Evolutionary conservation across 2,888 invertebrate species (phyloP).

Genomic region (Drosophila hawaiiensis): DNA sequence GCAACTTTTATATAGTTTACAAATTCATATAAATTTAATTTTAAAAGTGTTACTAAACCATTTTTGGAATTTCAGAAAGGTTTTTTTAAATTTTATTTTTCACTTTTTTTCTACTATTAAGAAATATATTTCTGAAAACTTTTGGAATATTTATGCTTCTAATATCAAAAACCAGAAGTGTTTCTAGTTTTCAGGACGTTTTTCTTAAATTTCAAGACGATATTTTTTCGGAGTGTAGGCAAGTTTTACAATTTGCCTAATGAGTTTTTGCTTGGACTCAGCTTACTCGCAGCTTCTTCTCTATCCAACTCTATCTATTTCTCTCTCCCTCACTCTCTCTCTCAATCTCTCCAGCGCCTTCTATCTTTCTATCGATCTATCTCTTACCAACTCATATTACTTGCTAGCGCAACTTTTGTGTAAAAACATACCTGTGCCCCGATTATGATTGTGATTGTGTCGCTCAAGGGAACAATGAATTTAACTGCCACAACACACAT

Average conservation of each 20-base stretch:
- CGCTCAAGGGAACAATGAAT: slow-evolving; percentile 8
- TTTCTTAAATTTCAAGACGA: background rate
- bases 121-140: background rate
- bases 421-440: background rate
- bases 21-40: background rate
- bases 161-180: background rate
- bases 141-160: background rate
- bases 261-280: slow-evolving; percentile 49
- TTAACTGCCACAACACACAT: slow-evolving; percentile 18
- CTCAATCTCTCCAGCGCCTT: background rate
- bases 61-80: too few species aligned
- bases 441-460: slow-evolving; percentile 24
- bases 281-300: too few species aligned
- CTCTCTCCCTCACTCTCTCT: too few species aligned
- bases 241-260: slow-evolving; percentile 57
- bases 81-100: background rate
- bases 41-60: too few species aligned
- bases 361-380: background rate
- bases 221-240: background rate
- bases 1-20: background rate
- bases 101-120: background rate
- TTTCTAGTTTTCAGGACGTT: background rate
- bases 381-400: background rate
- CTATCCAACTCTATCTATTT: background rate
- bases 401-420: background rate